Evolutionary conservation across 2,113 vertebrate genomes (phyloP).

Genomic region (Semicossyphus pulcher): DNA sequence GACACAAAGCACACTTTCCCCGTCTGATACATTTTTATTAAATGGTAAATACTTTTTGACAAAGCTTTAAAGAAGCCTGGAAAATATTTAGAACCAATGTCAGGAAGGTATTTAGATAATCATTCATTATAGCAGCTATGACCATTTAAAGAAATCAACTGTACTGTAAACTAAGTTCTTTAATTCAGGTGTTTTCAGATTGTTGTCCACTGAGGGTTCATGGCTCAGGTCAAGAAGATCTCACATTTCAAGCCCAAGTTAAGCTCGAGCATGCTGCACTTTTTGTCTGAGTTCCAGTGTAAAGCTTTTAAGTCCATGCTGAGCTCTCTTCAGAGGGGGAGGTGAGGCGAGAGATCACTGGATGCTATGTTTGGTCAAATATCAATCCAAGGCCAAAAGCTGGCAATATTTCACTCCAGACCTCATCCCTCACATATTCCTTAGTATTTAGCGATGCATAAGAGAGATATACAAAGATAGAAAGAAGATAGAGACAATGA

Average conservation of each 20-base stretch:
- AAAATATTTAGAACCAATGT: background rate
- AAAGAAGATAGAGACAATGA: no score
- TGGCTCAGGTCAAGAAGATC: constrained; percentile 26
- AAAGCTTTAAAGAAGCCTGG: constrained; percentile 11
- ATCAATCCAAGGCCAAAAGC: constrained; percentile 55
- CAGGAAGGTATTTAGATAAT: constrained; percentile 16
- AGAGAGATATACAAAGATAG: background rate
- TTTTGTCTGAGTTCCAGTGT: constrained; percentile 51
- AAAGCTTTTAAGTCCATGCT: constrained; percentile 51
- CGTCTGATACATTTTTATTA: constrained; percentile 14
- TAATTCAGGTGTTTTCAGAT: constrained; percentile 2
- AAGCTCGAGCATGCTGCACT: constrained; percentile 18
- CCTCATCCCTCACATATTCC: background rate
- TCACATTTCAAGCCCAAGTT: constrained; percentile 33
- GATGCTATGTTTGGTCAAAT: constrained; percentile 72
- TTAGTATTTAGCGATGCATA: constrained; percentile 6
- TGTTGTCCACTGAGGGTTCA: background rate
- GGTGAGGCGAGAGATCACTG: constrained; percentile 24
- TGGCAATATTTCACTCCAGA: constrained; percentile 23
- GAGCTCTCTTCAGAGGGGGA: constrained; percentile 32
- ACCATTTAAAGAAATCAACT: constrained; percentile 24
- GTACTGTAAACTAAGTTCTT: background rate
- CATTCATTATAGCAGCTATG: background rate
- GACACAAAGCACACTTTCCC: background rate
- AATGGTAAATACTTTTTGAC: constrained; percentile 22